Base-by-base conservation (phyloP, 2,888 invertebrate genomes). In the Netelia melanura region DNA sequence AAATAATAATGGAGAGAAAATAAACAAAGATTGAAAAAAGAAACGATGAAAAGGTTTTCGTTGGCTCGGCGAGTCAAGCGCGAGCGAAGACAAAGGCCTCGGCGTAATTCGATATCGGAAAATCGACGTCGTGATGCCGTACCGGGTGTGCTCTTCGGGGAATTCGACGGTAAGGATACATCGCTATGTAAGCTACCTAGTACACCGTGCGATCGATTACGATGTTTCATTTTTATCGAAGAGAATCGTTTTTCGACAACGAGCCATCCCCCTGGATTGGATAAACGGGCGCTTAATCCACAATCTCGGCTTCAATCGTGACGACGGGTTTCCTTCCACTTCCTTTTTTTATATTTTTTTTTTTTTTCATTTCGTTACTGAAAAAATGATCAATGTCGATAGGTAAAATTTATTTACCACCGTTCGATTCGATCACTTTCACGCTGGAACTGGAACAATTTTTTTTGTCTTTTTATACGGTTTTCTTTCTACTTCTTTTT, bases 101-200 rank as follows among this genome's bases (percentile, higher is more conserved):
- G 71, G 38, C 43, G 44, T 78, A 83, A 83, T 83, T 74, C 74
- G 78, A 78, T 83, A 78, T 83, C 78, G 78, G 83, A 83, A 62
- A 83, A 83, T 81, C 76, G 81, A 81, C 81, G 78, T 74, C 58
- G 72, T 61, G 72, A 52, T 74, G 23, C 52, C 62, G 30, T 30
- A 17, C 43, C 62, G 38, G 48, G 30, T 62, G 11, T 11, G 44
- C 64, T 61, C 81, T 61, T 43, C 58, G 48, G 83, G 83, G 78
- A 78, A 74, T 83, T 77, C 52, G n/a, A 65, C 71, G 82, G 30
- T 67, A 72, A 83, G 74, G 83, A 83, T 83, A 78, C 72, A 72
- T 78, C 72, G 83, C 67, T 43, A 58, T 65, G 38, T 58, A 78
- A 75, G 70, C 58, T 58, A 62, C 72, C 52, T 68, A 38, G 48